Percentiles rank a stretch among this genome's conserved stretches.
These are phyloP conservation scores for Laspeyria flexula DNA, from an alignment of 2,888 invertebrate genomes.

Conservation along the genomic window DNA sequence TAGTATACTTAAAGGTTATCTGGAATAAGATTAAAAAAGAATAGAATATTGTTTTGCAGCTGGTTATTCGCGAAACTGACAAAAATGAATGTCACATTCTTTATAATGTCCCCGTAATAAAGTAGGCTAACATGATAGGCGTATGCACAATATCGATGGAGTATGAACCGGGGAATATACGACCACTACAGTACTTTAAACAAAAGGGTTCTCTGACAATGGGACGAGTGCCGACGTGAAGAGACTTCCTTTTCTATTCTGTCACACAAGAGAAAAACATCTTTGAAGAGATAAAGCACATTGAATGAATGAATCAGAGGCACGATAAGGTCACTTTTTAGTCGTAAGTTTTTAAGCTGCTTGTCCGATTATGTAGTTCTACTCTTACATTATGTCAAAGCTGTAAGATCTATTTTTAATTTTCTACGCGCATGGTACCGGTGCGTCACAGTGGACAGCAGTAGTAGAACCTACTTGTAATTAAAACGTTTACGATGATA, in stretches of 20 bases:
- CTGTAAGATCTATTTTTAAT: no score
- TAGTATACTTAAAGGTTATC: background rate
- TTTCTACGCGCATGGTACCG: no score
- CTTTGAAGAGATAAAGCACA: slow-evolving; percentile 14
- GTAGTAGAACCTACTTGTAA: no score
- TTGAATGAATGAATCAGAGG: background rate
- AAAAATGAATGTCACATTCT: background rate
- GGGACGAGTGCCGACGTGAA: slow-evolving; percentile 48
- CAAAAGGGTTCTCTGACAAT: slow-evolving; percentile 55
- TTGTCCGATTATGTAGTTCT: no score
- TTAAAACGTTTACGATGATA: no score
- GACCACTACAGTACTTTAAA: slow-evolving; percentile 39
- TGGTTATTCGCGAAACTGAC: background rate
- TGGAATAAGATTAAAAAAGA: background rate
- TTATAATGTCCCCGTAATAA: slow-evolving; percentile 22
- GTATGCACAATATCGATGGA: slow-evolving; percentile 49
- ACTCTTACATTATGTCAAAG: no score
- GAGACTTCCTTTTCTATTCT: slow-evolving; percentile 43
- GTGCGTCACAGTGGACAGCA: no score
- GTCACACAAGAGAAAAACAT: slow-evolving; percentile 24
- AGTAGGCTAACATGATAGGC: slow-evolving; percentile 68
- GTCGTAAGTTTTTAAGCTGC: no score
- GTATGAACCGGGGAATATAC: slow-evolving; percentile 29
- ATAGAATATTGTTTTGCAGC: background rate
- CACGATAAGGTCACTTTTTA: no score